Base-by-base conservation (phyloP, 2,888 invertebrate species). In the Ctenicera cuprea region DNA sequence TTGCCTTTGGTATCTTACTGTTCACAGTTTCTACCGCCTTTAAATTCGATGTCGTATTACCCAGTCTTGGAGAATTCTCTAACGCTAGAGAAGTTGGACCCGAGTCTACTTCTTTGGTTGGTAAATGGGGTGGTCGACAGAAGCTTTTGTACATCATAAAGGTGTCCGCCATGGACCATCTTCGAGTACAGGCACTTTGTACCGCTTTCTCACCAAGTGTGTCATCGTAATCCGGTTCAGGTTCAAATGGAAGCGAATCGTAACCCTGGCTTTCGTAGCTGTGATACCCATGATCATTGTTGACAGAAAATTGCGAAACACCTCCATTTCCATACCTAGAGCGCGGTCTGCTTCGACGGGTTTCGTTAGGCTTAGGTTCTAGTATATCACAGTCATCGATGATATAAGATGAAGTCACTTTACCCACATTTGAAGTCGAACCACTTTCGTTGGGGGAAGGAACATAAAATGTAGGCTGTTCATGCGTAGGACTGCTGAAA, bases 381-480 rank as follows among this genome's bases (percentile, higher is more conserved):
- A 80, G 52, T 59, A 57, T 69, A 76, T 76, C 76, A 76, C 73
- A 73, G 67, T 71, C 45, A 16, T 67, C 63, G 38, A 54, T 50
- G 57, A 52, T 57, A 57, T 22, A 61, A 5, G 61, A 50, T 11
- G 62, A 45, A 16, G 65, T 45, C 20, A 45, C 50, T 61, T 54
- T 65, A 20, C 38, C 45, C 9, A 12, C 37, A 50, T 63, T 67
- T 18, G 54, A 67, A 61, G 78, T 77, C 4, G 57, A 74, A 16
- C 63, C 76, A 68, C 30, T 76, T 9, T 80, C 77, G n/a, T 72
- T 70, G 4, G 90, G 90, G 83, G 92, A 92, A 70, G 94, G 94
- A 33, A 94, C 93, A 84, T 94, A 94, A 83, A 94, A 94, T 5
- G 90, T 91, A 1, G 91, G 88, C 74, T 89, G 89, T 12, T 90